Evolutionary conservation across 2,888 invertebrate species (phyloP), one percentile per base, ranked within the genome.

Genomic region (Embidobia sp.): DNA sequence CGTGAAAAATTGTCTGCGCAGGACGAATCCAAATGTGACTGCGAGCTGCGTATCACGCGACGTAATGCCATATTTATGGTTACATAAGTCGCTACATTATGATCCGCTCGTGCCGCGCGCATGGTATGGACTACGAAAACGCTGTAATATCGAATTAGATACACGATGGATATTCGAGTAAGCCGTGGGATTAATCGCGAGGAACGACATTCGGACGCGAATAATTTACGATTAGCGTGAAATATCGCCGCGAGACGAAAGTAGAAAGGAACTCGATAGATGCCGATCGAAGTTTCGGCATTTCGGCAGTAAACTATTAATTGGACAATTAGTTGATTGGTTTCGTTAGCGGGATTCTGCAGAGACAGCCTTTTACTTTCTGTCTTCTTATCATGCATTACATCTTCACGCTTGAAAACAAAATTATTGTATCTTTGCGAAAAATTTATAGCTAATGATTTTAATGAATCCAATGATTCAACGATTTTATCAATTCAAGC

Each of bases 91-190:
- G 66, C 42, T 76, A 55, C 61, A 64, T 79, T 73, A 79, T 73
- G 63, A 76, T 69, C 73, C 48, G 55, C 49, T 69, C 67, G 61
- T 67, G 55, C 46, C 61, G 57, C n/a, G n/a, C 42, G 75, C 48
- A 42, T 31, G 37, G 16, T 37, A 19, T 37, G 48, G 48, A 46
- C 72, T 42, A 51, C 73, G 72, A 72, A 67, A 73, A 57, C 46
- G 61, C 31, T 70, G 75, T 76, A 75, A 73, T 74, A 74, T 77
- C 73, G 74, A 78, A 81, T 81, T 81, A 77, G 79, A 73, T 77
- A 78, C 78, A 63, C 67, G 63, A 67, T 44, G 72, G 61, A 61
- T 77, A 77, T 63, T 44, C 53, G 40, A 40, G 49, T 69, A 73
- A 74, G 77, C 69, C 44, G 51, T 31, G 37, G 78, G 76, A 80